These are phyloP conservation scores for Eulemur rubriventer DNA, from an alignment of 2,797 vertebrate genomes.

Conservation along the genomic window DNA sequence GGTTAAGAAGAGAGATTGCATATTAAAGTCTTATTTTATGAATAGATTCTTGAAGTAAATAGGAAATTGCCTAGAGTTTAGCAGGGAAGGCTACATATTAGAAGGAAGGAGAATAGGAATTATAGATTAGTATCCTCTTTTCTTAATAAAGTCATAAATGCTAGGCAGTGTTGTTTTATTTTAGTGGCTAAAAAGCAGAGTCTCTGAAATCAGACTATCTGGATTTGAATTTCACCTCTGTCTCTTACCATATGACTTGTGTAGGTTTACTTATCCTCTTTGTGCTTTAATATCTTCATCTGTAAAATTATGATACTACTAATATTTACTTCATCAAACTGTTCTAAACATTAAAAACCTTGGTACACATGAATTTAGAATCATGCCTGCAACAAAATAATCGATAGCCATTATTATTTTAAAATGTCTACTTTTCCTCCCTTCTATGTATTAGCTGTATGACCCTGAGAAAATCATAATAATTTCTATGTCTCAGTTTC, in stretches of 20 bases:
- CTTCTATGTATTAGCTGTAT: neutral
- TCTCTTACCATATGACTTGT: neutral
- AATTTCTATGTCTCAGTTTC: neutral
- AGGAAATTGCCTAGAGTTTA: neutral
- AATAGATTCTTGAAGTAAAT: neutral
- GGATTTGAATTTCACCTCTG: conserved; percentile 3
- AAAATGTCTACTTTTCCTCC: neutral
- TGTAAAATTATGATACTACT: neutral
- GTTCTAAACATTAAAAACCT: neutral
- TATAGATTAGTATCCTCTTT: neutral
- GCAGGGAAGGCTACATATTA: neutral
- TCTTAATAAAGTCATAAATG: neutral
- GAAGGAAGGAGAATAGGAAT: neutral
- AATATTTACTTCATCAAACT: neutral
- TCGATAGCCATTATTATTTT: neutral
- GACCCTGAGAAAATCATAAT: neutral
- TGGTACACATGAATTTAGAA: conserved; percentile 1
- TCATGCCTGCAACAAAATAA: neutral
- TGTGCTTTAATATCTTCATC: neutral
- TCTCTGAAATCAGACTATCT: neutral
- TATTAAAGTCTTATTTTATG: neutral
- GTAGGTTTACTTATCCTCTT: neutral
- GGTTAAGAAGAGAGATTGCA: neutral
- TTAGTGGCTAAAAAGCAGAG: neutral
- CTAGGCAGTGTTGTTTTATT: neutral